Conservation (phyloP, 2,797 vertebrate species). For the Argyrosomus regius region DNA sequence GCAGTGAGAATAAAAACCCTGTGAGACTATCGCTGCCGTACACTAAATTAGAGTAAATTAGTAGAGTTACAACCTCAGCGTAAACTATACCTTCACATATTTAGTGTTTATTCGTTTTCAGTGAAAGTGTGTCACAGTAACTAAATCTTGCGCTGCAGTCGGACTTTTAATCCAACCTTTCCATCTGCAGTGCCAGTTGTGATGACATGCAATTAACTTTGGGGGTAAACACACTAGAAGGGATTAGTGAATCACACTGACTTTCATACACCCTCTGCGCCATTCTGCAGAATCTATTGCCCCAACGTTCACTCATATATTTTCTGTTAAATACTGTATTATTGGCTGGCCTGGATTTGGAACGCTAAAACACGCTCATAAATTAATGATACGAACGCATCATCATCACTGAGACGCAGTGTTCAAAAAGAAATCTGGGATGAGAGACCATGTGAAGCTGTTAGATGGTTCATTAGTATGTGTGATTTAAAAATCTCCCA, state of each 20-base stretch:
- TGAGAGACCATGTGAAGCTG: slow-evolving; percentile 2
- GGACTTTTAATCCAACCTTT: slow-evolving; percentile 77
- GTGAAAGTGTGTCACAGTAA: slow-evolving; percentile 13
- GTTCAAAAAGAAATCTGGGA: slow-evolving; percentile 40
- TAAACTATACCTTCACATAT: slow-evolving; percentile 10
- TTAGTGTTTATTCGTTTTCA: slow-evolving; percentile 9
- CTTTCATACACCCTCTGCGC: slow-evolving; percentile 67
- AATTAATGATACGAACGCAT: slow-evolving; percentile 72
- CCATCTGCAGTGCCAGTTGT: slow-evolving; percentile 74
- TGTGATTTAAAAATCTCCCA: slow-evolving; percentile 42
- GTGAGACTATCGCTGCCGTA: background rate
- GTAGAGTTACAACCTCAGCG: slow-evolving; percentile 5
- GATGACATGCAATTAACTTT: slow-evolving; percentile 74
- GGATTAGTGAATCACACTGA: slow-evolving; percentile 71
- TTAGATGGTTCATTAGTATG: slow-evolving; percentile 53
- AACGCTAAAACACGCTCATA: slow-evolving; percentile 66
- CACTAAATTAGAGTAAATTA: slow-evolving; percentile 29
- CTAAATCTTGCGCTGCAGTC: slow-evolving; percentile 49
- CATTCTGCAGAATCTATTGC: slow-evolving; percentile 50
- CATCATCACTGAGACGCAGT: slow-evolving; percentile 46
- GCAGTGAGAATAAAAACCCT: slow-evolving; percentile 44
- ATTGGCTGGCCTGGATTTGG: slow-evolving; percentile 65
- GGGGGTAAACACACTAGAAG: slow-evolving; percentile 61
- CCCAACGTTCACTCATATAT: slow-evolving; percentile 51
- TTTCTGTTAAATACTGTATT: slow-evolving; percentile 70